A percentile compares a stretch with the other conserved stretches of the same genome.
These are phyloP conservation scores for Ptychadena robeensis DNA, from an alignment of 2,797 vertebrate genomes.

Conservation along the genomic window DNA sequence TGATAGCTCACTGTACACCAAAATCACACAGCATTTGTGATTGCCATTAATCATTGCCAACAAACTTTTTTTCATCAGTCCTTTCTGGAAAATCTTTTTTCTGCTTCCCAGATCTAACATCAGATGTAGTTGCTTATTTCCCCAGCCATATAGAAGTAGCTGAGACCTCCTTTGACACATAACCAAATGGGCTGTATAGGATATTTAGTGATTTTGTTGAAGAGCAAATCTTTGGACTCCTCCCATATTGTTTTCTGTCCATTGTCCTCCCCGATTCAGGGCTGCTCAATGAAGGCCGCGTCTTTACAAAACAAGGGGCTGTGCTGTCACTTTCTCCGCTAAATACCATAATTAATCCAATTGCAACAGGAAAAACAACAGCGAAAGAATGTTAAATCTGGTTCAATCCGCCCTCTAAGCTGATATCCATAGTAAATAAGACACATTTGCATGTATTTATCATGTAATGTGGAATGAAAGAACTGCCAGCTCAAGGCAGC, in stretches of 20 bases:
- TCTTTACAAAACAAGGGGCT: conserved; percentile 15
- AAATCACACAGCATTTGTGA: no score
- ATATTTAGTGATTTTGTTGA: conserved; percentile 23
- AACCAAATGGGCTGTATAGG: not conserved
- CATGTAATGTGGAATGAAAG: conserved; percentile 27
- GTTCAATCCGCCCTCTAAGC: conserved; percentile 28
- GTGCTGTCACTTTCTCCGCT: conserved; percentile 47
- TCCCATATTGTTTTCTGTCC: conserved; percentile 33
- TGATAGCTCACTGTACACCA: no score
- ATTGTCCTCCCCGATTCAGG: conserved; percentile 19
- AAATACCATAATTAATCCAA: conserved; percentile 57
- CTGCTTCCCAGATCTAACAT: not conserved
- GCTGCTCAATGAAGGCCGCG: conserved; percentile 7
- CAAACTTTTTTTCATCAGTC: no score
- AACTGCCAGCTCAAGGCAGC: not conserved
- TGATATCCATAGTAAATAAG: conserved; percentile 47
- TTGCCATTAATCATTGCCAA: no score
- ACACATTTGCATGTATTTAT: conserved; percentile 46
- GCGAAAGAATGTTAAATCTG: conserved; percentile 39
- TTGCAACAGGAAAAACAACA: conserved; percentile 47
- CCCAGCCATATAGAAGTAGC: not conserved
- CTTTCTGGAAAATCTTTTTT: no score
- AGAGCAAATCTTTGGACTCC: conserved; percentile 9
- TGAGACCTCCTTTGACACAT: not conserved
- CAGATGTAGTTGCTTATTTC: not conserved